Base-by-base conservation (phyloP, 2,888 invertebrate species). In the Ferdinandea cuprea region DNA sequence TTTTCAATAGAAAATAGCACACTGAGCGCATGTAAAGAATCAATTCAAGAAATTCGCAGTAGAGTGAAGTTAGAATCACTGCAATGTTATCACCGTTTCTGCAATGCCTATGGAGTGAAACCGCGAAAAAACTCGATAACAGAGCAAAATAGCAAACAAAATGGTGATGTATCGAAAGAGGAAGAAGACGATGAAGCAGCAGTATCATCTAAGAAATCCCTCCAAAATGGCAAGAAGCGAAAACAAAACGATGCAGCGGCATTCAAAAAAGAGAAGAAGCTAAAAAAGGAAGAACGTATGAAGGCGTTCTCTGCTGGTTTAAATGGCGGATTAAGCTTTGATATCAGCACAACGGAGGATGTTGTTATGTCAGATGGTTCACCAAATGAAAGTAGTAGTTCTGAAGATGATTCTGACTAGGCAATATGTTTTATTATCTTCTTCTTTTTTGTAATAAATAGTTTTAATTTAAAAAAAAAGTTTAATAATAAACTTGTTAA, bases 241-340 rank as follows among this genome's bases (percentile, higher is more conserved):
- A 78, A 71, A 28, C 85, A 85, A 1, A 78, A 86, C 42, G 54
- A 83, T 3, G 11, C 52, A n/a, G 68, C 44, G 25, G 63, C 85
- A 13, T 86, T 85, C 7, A 88, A 87, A 35, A 81, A 77, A 68
- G 72, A 86, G 9, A 89, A 88, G 58, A 89, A 89, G 65, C 71
- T 87, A 30, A 88, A 87, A 69, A 89, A 89, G 69, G 85, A 86
- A 54, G 85, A 88, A 50, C 87, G 89, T n/a, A 73, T 89, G 80
- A 86, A 86, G 52, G 83, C 85, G 3, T 85, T 87, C 5, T 89
- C 89, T 0, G 86, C 85, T 17, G 89, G 89, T 40, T 58, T 89
- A 4, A 88, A 88, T 74, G 87, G 86, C 3, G 86, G 86, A 7
- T 83, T 88, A 40, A 85, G 74, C 5, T 88, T 88, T 84, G 69